phyloP scores from a whole-genome alignment of 2,888 invertebrate genomes.

The Calliscelio sp. region DNA sequence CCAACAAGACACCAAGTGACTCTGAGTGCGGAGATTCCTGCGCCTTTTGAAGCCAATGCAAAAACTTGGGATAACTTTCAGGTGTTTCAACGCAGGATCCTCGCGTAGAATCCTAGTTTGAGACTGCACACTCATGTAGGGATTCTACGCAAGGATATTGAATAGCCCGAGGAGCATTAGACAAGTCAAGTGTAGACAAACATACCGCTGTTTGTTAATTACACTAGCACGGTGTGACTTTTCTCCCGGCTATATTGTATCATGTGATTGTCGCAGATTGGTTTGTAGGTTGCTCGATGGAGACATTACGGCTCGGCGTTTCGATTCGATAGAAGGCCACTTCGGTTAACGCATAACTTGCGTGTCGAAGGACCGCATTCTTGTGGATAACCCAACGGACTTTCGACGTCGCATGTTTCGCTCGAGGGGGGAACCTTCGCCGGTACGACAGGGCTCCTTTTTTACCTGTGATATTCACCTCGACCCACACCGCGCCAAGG shows the following conservation, averaged over 20 bases:
- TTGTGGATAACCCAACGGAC: constrained; percentile 60
- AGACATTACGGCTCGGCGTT: constrained; percentile 39
- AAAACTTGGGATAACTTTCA: constrained; percentile 25
- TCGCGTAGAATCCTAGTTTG: no score
- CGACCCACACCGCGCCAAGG: constrained; percentile 63
- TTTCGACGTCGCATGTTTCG: constrained; percentile 61
- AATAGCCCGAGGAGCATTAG: no score
- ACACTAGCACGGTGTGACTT: no score
- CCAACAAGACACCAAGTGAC: no score
- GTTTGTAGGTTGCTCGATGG: constrained; percentile 1
- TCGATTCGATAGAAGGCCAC: constrained; percentile 32
- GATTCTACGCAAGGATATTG: no score
- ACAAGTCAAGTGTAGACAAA: no score
- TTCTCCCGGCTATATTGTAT: no score
- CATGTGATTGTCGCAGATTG: no score
- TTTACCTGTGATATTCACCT: constrained; percentile 58
- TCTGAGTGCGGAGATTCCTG: constrained; percentile 39
- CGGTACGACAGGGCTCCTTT: constrained; percentile 60
- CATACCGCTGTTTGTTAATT: no score
- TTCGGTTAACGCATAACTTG: constrained; percentile 46
- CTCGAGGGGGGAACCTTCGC: constrained; percentile 38
- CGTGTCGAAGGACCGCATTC: constrained; percentile 67
- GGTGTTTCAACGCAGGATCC: constrained; percentile 31
- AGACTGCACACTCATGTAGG: no score
- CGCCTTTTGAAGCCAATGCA: constrained; percentile 35